Conservation (phyloP, 1,140 invertebrate species). For the Zophobas morio region DNA sequence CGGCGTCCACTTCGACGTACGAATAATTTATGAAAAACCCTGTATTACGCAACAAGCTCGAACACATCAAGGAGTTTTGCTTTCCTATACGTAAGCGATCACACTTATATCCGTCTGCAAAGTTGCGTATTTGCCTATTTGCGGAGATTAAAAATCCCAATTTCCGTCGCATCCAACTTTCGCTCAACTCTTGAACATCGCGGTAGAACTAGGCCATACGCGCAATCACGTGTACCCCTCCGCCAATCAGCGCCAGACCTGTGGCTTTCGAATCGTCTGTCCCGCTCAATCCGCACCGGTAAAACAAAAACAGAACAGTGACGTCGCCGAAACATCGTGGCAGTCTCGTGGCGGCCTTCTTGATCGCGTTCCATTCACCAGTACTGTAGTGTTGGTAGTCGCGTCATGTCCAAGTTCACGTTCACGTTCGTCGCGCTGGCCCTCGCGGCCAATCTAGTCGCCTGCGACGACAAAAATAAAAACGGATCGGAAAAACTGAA, state of each 20-base stretch:
- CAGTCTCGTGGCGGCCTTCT: constrained; percentile 50
- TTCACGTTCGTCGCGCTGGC: constrained; percentile 38
- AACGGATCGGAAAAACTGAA: constrained; percentile 75
- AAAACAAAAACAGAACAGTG: constrained; percentile 45
- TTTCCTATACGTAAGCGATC: too few relatives aligned
- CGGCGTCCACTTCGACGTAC: too few relatives aligned
- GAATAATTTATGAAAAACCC: too few relatives aligned
- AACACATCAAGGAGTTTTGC: too few relatives aligned
- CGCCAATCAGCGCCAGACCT: constrained; percentile 60
- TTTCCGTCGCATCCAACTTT: neutral
- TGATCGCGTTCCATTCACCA: constrained; percentile 31
- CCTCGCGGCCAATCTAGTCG: neutral
- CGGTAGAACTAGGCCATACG: constrained; percentile 49
- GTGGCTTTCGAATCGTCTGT: constrained; percentile 58
- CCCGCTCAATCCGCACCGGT: neutral
- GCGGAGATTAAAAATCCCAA: neutral
- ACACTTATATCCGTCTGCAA: too few relatives aligned
- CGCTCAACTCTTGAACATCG: constrained; percentile 7
- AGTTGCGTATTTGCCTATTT: neutral
- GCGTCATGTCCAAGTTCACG: constrained; percentile 56
- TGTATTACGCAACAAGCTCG: too few relatives aligned
- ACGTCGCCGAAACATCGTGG: constrained; percentile 56
- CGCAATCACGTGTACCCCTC: constrained; percentile 52
- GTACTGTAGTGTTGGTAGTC: constrained; percentile 55
- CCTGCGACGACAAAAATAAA: constrained; percentile 28